These are phyloP conservation scores for Spea multiplicata DNA, from an alignment of 2,113 vertebrate genomes.

Conservation along the genomic window DNA sequence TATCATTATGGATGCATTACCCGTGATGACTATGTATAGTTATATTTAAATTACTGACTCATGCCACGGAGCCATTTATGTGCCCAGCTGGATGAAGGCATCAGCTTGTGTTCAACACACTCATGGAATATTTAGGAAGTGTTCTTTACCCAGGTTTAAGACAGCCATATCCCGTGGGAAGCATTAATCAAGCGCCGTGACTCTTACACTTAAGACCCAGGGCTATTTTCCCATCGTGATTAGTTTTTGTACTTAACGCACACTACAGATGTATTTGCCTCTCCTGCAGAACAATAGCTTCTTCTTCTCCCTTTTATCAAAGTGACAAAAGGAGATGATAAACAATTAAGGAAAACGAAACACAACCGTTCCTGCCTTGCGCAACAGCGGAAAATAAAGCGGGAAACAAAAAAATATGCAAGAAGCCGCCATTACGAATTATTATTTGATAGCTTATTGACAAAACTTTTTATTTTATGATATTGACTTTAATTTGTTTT, in stretches of 20 bases:
- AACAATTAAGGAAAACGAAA: slow-evolving; percentile 41
- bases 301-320: slow-evolving; percentile 58
- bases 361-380: not conserved
- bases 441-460: too few relatives aligned
- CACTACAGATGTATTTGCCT: slow-evolving; percentile 70
- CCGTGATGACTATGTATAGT: too few relatives aligned
- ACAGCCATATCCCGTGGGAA: slow-evolving; percentile 80
- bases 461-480: too few relatives aligned
- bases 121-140: slow-evolving; percentile 88
- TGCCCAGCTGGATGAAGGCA: not conserved
- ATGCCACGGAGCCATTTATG: not conserved
- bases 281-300: slow-evolving; percentile 76
- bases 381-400: not conserved
- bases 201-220: slow-evolving; percentile 76
- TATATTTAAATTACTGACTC: too few relatives aligned
- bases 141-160: slow-evolving; percentile 62
- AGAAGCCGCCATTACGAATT: too few relatives aligned
- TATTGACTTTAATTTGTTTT: too few relatives aligned
- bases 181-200: slow-evolving; percentile 79
- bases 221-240: slow-evolving; percentile 77
- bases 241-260: slow-evolving; percentile 80
- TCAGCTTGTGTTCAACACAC: slow-evolving; percentile 69
- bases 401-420: not conserved
- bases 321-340: slow-evolving; percentile 39
- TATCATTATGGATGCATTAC: too few relatives aligned